Evolutionary conservation across 1,140 invertebrate species (phyloP).

Genomic region (Batillaria attramentaria): DNA sequence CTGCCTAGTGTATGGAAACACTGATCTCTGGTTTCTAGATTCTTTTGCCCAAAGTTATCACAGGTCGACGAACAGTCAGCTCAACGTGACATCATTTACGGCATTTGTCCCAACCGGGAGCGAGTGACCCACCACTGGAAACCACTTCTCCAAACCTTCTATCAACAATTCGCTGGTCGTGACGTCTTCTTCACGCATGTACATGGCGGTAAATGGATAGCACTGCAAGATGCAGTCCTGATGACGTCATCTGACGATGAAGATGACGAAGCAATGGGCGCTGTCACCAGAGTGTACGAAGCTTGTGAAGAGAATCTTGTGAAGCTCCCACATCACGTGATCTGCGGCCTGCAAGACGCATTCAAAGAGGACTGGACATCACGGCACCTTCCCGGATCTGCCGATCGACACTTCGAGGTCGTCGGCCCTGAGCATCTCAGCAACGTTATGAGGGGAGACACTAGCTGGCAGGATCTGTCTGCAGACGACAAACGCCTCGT

Average conservation of each 20-base stretch:
- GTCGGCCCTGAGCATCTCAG: slow-evolving; percentile 14
- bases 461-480: neutral
- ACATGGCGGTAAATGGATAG: slow-evolving; percentile 8
- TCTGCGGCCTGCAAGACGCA: neutral
- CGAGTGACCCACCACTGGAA: slow-evolving; percentile 10
- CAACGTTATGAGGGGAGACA: neutral
- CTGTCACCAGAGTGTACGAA: neutral
- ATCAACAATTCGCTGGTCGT: neutral
- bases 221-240: neutral
- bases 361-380: neutral
- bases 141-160: neutral
- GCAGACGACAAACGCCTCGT: neutral
- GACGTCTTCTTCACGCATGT: neutral
- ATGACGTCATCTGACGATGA: neutral
- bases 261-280: neutral
- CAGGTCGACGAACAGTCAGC: too few relatives aligned
- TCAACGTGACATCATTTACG: too few relatives aligned
- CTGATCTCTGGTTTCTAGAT: too few relatives aligned
- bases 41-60: too few relatives aligned
- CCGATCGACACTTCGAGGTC: neutral
- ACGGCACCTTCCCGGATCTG: too few relatives aligned
- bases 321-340: neutral
- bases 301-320: slow-evolving; percentile 5
- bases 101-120: neutral
- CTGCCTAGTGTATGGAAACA: too few relatives aligned